Conservation (phyloP, 2,888 invertebrate species). For the Drosophila barbarae region DNA sequence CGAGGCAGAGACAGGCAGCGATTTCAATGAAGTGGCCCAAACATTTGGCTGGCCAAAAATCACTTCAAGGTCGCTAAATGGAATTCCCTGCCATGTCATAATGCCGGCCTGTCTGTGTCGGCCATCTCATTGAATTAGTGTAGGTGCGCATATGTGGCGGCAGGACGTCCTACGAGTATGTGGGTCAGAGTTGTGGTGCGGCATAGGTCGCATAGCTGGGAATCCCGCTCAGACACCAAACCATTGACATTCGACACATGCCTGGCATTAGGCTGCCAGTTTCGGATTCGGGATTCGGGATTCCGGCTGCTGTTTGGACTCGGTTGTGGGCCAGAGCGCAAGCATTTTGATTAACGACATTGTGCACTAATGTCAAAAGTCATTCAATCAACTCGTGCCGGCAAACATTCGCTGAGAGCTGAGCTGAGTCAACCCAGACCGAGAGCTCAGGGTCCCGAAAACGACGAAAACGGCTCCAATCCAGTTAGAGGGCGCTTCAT, state of each 20-base stretch:
- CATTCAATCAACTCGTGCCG: constrained; percentile 64
- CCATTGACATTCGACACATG: constrained; percentile 44
- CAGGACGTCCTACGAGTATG: background rate
- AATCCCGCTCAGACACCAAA: background rate
- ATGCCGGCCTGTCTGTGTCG: constrained; percentile 21
- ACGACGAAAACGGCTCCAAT: constrained; percentile 14
- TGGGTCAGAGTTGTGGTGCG: constrained; percentile 15
- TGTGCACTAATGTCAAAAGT: constrained; percentile 71
- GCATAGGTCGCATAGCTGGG: constrained; percentile 23
- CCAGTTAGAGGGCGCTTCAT: constrained; percentile 50
- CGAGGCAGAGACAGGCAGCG: constrained; percentile 7
- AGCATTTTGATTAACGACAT: constrained; percentile 74
- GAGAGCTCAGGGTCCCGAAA: background rate
- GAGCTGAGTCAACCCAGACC: background rate
- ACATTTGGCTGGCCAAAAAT: constrained; percentile 40
- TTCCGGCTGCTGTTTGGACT: constrained; percentile 16
- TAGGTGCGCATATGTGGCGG: constrained; percentile 13
- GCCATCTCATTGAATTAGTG: constrained; percentile 42
- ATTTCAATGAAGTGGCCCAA: constrained; percentile 44
- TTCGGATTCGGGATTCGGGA: constrained; percentile 6
- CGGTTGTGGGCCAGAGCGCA: constrained; percentile 41
- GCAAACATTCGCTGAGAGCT: constrained; percentile 20
- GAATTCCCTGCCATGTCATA: constrained; percentile 41
- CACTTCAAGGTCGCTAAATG: constrained; percentile 47
- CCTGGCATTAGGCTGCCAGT: constrained; percentile 38